phyloP scores from a whole-genome alignment of 2,888 invertebrate species.

The Ophonus ardosiacus region DNA sequence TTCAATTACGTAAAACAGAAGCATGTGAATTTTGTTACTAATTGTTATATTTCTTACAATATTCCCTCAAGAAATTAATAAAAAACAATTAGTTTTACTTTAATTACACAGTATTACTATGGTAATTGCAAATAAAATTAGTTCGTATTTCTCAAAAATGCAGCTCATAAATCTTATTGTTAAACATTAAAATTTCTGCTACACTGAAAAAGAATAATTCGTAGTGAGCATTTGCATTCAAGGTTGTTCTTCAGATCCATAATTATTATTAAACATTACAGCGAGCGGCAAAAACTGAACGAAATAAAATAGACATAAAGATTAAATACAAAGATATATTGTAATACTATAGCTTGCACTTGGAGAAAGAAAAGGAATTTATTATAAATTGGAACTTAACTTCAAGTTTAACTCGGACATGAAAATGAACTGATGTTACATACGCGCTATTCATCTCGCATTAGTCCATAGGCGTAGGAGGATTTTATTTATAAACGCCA shows the following conservation, averaged over 20 bases:
- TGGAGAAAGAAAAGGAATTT: constrained; percentile 50
- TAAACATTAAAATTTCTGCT: constrained; percentile 10
- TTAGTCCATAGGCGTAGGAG: constrained; percentile 14
- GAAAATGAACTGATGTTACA: constrained; percentile 41
- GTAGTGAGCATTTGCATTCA: constrained; percentile 20
- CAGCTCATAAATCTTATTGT: constrained; percentile 35
- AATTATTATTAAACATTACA: constrained; percentile 39
- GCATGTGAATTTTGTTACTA: constrained; percentile 19
- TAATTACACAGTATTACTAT: constrained; percentile 17
- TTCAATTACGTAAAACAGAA: constrained; percentile 22
- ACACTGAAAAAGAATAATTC: not conserved
- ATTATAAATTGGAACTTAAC: constrained; percentile 57
- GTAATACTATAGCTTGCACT: constrained; percentile 51
- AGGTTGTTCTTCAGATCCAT: constrained; percentile 9
- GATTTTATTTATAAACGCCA: not conserved
- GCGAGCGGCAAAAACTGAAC: constrained; percentile 38
- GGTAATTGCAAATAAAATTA: constrained; percentile 20
- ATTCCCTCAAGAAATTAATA: constrained; percentile 5
- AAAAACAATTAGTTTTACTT: not conserved
- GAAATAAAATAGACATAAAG: constrained; percentile 56
- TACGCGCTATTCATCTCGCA: constrained; percentile 28
- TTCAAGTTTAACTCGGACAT: constrained; percentile 21
- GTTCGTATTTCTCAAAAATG: constrained; percentile 5
- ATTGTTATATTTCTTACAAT: constrained; percentile 37
- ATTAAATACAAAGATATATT: constrained; percentile 53